These are phyloP conservation scores for Sciurus niger DNA, from an alignment of 2,113 vertebrate genomes.

Conservation along the genomic window DNA sequence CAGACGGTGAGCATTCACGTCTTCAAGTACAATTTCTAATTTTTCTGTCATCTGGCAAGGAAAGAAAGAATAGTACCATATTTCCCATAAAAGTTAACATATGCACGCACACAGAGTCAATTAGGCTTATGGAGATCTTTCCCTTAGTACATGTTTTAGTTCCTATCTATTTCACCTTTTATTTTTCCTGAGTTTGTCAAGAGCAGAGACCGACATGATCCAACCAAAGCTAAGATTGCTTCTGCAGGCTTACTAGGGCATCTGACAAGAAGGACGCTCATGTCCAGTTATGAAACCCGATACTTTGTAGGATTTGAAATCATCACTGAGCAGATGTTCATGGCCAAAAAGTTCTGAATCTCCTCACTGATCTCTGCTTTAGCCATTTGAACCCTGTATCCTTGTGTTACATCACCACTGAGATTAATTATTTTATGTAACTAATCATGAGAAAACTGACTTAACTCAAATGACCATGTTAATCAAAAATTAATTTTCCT, in stretches of 20 bases:
- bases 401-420: neutral
- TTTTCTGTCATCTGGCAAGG: neutral
- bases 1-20: neutral
- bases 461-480: neutral
- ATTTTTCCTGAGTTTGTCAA: neutral
- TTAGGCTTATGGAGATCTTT: neutral
- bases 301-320: neutral
- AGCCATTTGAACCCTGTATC: neutral
- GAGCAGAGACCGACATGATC: neutral
- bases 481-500: conserved; percentile 45
- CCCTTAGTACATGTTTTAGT: neutral
- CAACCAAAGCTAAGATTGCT: neutral
- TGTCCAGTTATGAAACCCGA: neutral
- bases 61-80: neutral
- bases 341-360: neutral
- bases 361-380: neutral
- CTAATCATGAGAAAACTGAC: neutral
- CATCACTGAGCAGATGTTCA: neutral
- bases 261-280: neutral
- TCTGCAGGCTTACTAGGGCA: neutral
- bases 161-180: neutral
- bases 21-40: neutral
- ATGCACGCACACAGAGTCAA: neutral
- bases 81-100: conserved; percentile 9
- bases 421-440: conserved; percentile 21